Base-by-base conservation (phyloP, 2,888 invertebrate genomes). In the Drosophila stalkeri region DNA sequence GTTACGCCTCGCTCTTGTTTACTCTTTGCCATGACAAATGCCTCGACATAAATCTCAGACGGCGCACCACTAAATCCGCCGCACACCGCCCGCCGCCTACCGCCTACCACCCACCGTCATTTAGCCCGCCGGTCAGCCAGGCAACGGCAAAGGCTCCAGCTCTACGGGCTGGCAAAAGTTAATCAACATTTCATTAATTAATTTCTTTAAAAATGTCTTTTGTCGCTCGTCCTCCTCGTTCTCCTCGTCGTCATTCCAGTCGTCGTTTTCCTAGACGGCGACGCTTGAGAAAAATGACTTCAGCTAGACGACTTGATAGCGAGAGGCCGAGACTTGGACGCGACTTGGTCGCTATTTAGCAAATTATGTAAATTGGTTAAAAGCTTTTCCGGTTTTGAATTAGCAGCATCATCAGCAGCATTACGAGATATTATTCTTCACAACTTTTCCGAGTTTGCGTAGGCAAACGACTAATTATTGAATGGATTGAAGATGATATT, bases 111-210 rank as follows among this genome's bases (percentile, higher is more conserved):
- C 37, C 52, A 55, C 18, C 47, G 41, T 41, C 27, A 14, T 27
- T 54, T 49, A 31, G 47, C n/a, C 52, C 56, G 61, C 54, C 61
- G 77, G 74, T 65, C 74, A 64, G 65, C 57, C 51, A 43, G 72
- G 64, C 43, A 64, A 52, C 47, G 23, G 83, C 78, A 27, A n/a
- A 39, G 55, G 60, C 54, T 49, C 14, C 60, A 44, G 63, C 44
- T 67, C 60, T 44, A 68, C 75, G 76, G 84, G 59, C 82, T 88
- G 87, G 82, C 90, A 84, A 91, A 91, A 91, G 87, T 91, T 91
- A 91, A 91, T 91, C 90, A 91, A 90, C 91, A 91, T 91, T 91
- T 89, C 86, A 86, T 90, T 91, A 91, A 91, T 91, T 91, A 91
- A 90, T 90, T 86, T 89, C 85, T 89, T 87, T 87, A 90, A 85